These are phyloP conservation scores for Lethenteron camtschaticum DNA, from an alignment of 2,113 vertebrate genomes.

Conservation along the genomic window DNA sequence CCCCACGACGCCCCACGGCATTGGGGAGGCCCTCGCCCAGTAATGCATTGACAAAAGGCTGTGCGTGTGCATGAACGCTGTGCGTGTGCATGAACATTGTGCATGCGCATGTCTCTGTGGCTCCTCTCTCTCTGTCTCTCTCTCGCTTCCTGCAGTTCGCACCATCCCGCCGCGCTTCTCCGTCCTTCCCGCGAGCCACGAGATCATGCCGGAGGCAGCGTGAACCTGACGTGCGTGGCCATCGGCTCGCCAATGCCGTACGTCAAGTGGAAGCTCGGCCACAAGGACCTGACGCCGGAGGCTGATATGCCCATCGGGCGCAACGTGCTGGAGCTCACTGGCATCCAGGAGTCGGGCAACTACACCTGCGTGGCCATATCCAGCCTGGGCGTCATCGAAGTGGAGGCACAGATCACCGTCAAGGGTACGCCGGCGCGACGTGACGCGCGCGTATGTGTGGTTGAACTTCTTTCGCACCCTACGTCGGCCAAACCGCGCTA, in stretches of 20 bases:
- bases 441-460: too few relatives aligned
- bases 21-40: too few relatives aligned
- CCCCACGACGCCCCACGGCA: too few relatives aligned
- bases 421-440: conserved; percentile 39
- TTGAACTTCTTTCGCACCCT: too few relatives aligned
- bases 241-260: conserved; percentile 92
- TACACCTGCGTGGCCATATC: conserved; percentile 93
- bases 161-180: conserved; percentile 92
- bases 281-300: conserved; percentile 60
- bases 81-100: too few relatives aligned
- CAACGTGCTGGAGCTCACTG: conserved; percentile 68
- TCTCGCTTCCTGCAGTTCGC: conserved; percentile 48
- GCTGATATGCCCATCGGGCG: conserved; percentile 78
- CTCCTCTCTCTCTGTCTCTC: conserved; percentile 13
- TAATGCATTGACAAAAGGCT: too few relatives aligned
- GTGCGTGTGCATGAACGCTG: too few relatives aligned
- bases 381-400: conserved; percentile 70
- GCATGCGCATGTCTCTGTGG: too few relatives aligned
- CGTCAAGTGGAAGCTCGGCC: conserved; percentile 72
- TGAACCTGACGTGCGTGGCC: conserved; percentile 88
- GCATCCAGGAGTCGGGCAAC: conserved; percentile 62
- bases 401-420: conserved; percentile 68
- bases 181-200: conserved; percentile 78
- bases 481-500: too few relatives aligned
- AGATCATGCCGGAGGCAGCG: conserved; percentile 86